Conservation (phyloP, 1,140 invertebrate species). For the Lepidotrigona ventralis region DNA sequence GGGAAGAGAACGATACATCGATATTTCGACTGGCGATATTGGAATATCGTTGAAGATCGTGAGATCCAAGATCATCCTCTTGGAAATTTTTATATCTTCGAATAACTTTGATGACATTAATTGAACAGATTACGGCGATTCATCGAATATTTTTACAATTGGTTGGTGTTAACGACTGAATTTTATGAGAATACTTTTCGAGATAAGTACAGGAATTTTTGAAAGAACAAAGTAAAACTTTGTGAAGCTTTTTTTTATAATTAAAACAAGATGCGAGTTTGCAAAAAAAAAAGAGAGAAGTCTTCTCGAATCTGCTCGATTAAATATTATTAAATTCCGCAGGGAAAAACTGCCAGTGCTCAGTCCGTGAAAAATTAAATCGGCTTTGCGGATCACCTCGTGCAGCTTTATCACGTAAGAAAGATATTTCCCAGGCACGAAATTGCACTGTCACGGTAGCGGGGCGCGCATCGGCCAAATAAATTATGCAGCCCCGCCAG, state of each 20-base stretch:
- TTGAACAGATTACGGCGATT: neutral
- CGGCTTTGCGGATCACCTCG: neutral
- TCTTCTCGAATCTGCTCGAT: no score
- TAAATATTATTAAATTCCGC: no score
- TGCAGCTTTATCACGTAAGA: neutral
- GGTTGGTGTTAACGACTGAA: neutral
- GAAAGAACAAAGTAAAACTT: no score
- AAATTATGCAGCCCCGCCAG: conserved; percentile 9
- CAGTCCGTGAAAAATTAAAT: neutral
- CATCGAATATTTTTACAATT: neutral
- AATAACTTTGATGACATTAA: no score
- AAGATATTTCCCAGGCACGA: conserved; percentile 6
- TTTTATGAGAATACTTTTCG: no score
- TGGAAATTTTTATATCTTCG: no score
- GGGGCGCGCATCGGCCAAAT: neutral
- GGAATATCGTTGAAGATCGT: no score
- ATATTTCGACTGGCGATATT: neutral
- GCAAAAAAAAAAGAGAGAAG: no score
- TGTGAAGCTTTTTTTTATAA: no score
- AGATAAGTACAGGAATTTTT: no score
- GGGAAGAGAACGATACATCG: neutral
- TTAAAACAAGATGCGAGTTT: neutral
- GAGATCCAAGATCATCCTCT: no score
- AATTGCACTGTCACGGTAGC: conserved; percentile 1
- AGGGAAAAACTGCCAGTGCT: no score